Base-by-base conservation (phyloP, 2,888 invertebrate species). In the Chironomus tentans region DNA sequence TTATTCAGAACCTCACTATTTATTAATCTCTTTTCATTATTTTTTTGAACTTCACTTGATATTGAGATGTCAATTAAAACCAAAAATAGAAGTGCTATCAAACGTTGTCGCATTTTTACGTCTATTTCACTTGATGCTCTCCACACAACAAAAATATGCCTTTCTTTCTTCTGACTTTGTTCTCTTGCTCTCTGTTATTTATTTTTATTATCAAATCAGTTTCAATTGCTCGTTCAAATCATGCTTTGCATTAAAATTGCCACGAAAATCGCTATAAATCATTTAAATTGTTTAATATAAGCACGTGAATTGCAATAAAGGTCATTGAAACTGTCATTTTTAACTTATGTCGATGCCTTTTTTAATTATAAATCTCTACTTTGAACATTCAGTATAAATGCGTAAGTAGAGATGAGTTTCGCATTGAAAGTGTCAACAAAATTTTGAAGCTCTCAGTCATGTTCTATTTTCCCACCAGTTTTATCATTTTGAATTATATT, bases 281-380 rank as follows among this genome's bases (percentile, higher is more conserved):
- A 38, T 38, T 38, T 38, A 38, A 38, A 38, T 38, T 38, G 38
- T 38, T 38, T 38, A 38, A 38, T 70, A 46, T 10, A 46, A 47
- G 70, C 70, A 70, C 70, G 70, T 70, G 70, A 70, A 47, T 47
- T 70, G 15, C 18, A 47, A 15, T 21, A 70, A 70, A 70, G 70
- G 70, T 70, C 70, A 47, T 70, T 70, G 70, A 70, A 70, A 46
- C 47, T 13, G 28, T 38, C 13, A 38, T 38, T 38, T 38, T 38
- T 10, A 10, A 38, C 38, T 38, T 38, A 38, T 38, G 38, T 38
- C 10, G 38, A 38, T 38, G 38, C 38, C 38, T 38, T 38, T 38
- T 38, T 38, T 38, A 38, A 38, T 38, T 38, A 38, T 10, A 10
- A n/a, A 10, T 38, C 4, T 38, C 7, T 10, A 38, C 38, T 38